Conservation (phyloP, 2,113 vertebrate species). For the Quiscalus mexicanus region DNA sequence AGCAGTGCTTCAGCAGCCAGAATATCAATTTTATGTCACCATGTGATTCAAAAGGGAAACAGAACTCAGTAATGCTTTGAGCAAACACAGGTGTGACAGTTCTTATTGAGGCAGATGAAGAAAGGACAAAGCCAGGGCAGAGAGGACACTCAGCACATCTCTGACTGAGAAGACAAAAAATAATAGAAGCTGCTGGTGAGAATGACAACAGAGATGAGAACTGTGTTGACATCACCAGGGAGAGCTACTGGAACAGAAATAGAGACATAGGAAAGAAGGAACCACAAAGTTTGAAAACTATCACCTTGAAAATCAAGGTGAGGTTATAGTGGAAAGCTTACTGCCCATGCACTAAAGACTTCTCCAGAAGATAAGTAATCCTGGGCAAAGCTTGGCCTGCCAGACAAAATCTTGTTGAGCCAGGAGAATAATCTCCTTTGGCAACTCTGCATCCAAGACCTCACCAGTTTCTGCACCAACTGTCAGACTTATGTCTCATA, state of each 20-base stretch:
- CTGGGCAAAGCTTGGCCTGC: background rate
- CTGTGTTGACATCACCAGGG: background rate
- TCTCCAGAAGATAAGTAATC: background rate
- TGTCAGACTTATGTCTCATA: background rate
- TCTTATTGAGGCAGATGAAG: background rate
- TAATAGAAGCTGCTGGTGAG: background rate
- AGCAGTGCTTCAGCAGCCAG: conserved; percentile 1
- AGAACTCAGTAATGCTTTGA: background rate
- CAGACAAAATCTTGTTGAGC: background rate
- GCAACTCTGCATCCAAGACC: background rate
- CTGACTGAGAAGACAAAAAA: background rate
- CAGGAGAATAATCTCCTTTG: background rate
- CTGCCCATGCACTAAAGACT: background rate
- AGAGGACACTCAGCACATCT: background rate
- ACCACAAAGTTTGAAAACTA: background rate
- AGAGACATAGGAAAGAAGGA: background rate
- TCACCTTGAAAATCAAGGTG: background rate
- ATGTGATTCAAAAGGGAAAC: background rate
- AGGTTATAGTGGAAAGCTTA: background rate
- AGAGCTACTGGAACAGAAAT: background rate
- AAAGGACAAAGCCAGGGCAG: background rate
- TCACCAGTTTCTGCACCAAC: background rate
- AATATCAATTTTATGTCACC: background rate
- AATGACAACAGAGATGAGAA: background rate
- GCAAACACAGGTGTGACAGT: background rate